A percentile compares a stretch with the other conserved stretches of the same genome.
These are phyloP conservation scores for Amblyopsis rosae DNA, from an alignment of 2,113 vertebrate genomes.

Conservation along the genomic window DNA sequence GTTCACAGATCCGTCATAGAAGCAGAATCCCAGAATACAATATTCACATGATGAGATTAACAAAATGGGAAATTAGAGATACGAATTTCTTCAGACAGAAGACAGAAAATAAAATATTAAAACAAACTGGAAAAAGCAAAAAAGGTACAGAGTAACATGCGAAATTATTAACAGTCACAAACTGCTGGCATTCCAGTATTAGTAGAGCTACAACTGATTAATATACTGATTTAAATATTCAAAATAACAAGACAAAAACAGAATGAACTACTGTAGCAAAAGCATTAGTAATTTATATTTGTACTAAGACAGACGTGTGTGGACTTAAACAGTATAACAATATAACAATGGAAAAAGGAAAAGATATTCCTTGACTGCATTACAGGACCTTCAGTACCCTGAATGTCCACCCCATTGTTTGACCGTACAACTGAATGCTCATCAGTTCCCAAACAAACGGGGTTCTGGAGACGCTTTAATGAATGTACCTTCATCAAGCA, in stretches of 20 bases:
- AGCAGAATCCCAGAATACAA: conserved; percentile 27
- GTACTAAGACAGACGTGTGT: too few relatives aligned
- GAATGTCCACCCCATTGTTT: too few relatives aligned
- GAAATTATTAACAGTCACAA: conserved; percentile 23
- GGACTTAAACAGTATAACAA: too few relatives aligned
- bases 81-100: conserved; percentile 36
- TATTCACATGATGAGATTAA: conserved; percentile 33
- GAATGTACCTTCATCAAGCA: background rate
- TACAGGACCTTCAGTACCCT: too few relatives aligned
- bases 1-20: conserved; percentile 48
- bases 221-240: conserved; percentile 3
- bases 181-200: conserved; percentile 31
- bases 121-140: conserved; percentile 22
- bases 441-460: background rate
- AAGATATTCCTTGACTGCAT: too few relatives aligned
- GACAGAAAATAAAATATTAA: conserved; percentile 22
- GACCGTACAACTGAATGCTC: background rate
- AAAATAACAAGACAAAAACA: too few relatives aligned
- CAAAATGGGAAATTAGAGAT: conserved; percentile 12
- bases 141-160: conserved; percentile 47
- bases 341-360: too few relatives aligned
- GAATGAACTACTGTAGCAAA: too few relatives aligned
- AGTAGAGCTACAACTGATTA: conserved; percentile 18
- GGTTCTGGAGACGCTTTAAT: background rate
- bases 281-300: too few relatives aligned